Percentiles rank a stretch among this genome's conserved stretches.
Conservation (phyloP, 1,140 invertebrate genomes). For the Idris sp. region DNA sequence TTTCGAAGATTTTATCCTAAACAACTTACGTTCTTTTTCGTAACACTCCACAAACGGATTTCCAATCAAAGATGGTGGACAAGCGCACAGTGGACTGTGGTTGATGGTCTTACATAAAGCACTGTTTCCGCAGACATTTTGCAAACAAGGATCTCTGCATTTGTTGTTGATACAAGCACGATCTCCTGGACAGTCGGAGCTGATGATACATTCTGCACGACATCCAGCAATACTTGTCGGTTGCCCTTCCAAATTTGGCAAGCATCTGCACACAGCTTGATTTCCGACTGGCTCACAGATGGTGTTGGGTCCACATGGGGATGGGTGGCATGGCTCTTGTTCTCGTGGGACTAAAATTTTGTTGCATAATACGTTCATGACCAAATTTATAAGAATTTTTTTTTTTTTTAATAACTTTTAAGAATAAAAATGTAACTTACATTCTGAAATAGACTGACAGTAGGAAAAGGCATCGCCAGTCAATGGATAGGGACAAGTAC, state of each 20-base stretch:
- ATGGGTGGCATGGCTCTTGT: conserved; percentile 83
- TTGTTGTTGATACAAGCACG: conserved; percentile 85
- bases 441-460: conserved; percentile 73
- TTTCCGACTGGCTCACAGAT: conserved; percentile 81
- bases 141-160: conserved; percentile 85
- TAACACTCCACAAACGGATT: conserved; percentile 87
- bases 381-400: no score
- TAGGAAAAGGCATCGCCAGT: conserved; percentile 81
- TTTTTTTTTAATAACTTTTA: no score
- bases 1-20: no score
- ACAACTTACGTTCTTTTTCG: conserved; percentile 72
- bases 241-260: conserved; percentile 82
- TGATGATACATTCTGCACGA: conserved; percentile 86
- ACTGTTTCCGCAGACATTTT: conserved; percentile 83
- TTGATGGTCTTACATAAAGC: conserved; percentile 86
- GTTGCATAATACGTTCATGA: no score
- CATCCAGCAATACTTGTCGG: conserved; percentile 80
- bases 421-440: no score
- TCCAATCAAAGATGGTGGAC: conserved; percentile 83
- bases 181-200: conserved; percentile 85
- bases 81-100: conserved; percentile 89
- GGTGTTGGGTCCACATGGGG: conserved; percentile 86
- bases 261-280: conserved; percentile 85
- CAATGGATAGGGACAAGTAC: conserved; percentile 82
- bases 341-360: conserved; percentile 68